These are phyloP conservation scores for Poecile atricapillus DNA, from an alignment of 2,113 vertebrate species.

Conservation along the genomic window DNA sequence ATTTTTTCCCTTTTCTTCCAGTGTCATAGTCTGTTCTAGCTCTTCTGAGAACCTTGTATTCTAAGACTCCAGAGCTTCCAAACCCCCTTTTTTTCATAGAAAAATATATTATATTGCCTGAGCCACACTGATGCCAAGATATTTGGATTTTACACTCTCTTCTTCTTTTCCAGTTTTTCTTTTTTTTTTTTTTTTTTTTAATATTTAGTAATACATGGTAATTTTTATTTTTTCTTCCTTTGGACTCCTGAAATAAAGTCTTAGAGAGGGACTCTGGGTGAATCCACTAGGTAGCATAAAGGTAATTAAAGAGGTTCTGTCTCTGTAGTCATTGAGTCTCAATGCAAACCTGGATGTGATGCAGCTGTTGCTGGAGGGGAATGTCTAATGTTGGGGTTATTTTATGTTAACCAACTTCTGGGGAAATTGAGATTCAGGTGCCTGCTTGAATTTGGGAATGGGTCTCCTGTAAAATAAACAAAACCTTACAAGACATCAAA, in stretches of 20 bases:
- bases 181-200: background rate
- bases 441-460: background rate
- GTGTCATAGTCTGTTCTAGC: rapidly evolving
- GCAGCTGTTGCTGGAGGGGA: background rate
- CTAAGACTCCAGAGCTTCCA: background rate
- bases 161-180: background rate
- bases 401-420: background rate
- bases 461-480: background rate
- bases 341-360: background rate
- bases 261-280: background rate
- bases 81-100: background rate
- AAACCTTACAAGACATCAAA: background rate
- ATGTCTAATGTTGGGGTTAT: background rate
- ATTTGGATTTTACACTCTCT: background rate
- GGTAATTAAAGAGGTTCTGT: background rate
- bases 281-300: background rate
- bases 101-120: background rate
- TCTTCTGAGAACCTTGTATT: background rate
- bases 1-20: background rate
- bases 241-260: background rate
- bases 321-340: background rate
- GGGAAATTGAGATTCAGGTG: background rate
- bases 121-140: background rate
- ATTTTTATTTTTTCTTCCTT: background rate
- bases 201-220: background rate